These are phyloP conservation scores for Denticeps clupeoides DNA, from an alignment of 2,797 vertebrate genomes.

Conservation along the genomic window DNA sequence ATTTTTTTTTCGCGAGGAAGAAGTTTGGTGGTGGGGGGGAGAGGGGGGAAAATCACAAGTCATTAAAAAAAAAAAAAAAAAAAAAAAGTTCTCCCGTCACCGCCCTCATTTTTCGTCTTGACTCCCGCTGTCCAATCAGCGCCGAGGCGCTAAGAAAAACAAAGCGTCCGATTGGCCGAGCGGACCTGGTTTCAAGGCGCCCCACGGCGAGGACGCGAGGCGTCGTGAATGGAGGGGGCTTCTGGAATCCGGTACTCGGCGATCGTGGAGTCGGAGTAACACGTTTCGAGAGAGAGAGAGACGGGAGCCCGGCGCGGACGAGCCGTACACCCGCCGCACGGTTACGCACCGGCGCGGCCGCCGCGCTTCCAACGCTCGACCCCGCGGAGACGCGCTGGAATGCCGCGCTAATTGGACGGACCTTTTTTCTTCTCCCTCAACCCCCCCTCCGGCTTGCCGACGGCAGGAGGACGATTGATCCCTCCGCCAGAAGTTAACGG, in stretches of 20 bases:
- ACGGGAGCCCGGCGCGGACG: constrained; percentile 3
- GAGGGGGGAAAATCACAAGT: neutral
- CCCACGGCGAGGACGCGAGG: constrained; percentile 35
- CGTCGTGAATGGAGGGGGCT: constrained; percentile 57
- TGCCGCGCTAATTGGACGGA: constrained; percentile 2
- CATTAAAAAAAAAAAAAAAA: constrained; percentile 2
- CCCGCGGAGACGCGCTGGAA: neutral
- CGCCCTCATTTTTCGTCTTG: constrained; percentile 19
- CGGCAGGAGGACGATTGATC: neutral
- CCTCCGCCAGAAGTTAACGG: too few relatives aligned
- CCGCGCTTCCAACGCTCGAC: too few relatives aligned
- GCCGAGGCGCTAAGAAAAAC: constrained; percentile 41
- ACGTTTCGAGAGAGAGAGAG: constrained; percentile 17
- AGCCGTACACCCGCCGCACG: constrained; percentile 1
- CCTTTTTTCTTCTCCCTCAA: too few relatives aligned
- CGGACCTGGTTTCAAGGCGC: constrained; percentile 20
- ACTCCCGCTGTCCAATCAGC: constrained; percentile 45
- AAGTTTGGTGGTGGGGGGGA: too few relatives aligned
- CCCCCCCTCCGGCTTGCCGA: too few relatives aligned
- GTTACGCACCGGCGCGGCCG: too few relatives aligned
- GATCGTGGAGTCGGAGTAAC: constrained; percentile 31
- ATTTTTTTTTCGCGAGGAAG: too few relatives aligned
- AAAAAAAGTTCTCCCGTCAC: constrained; percentile 4
- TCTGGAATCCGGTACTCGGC: constrained; percentile 45
- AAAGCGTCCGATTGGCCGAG: constrained; percentile 53